A percentile compares a stretch with the other conserved stretches of the same genome.
Evolutionary conservation across 2,797 vertebrate species (phyloP).

Genomic region (Columba guinea): DNA sequence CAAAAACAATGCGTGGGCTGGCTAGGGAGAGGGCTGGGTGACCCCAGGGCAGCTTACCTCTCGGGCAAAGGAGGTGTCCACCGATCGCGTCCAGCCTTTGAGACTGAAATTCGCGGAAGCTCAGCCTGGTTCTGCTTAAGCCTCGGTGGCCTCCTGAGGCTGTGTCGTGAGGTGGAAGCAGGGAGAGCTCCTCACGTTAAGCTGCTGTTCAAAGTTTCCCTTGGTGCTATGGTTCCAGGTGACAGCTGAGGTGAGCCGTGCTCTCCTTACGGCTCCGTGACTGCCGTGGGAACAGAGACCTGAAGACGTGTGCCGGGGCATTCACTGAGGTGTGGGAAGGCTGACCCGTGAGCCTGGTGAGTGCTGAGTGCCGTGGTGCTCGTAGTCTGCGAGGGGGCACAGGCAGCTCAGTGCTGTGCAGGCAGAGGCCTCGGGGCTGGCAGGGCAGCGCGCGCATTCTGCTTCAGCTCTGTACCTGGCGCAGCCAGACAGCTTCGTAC

Average conservation of each 20-base stretch:
- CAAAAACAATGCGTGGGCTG: background rate
- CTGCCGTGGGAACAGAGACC: background rate
- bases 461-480: background rate
- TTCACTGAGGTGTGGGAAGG: too few relatives aligned
- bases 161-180: background rate
- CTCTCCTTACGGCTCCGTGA: conserved; percentile 38
- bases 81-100: background rate
- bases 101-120: background rate
- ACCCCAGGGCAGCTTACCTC: background rate
- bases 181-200: background rate
- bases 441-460: too few relatives aligned
- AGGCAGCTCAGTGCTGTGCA: background rate
- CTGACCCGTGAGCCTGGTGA: too few relatives aligned
- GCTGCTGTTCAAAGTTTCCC: background rate
- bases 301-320: too few relatives aligned
- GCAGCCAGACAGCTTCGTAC: background rate
- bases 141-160: background rate
- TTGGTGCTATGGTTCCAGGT: background rate
- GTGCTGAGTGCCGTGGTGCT: background rate
- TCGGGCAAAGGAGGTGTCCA: background rate
- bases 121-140: background rate
- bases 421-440: background rate
- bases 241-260: background rate
- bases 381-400: background rate
- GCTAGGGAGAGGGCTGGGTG: background rate